phyloP scores from a whole-genome alignment of 2,888 invertebrate species.

The Rhingia campestris region DNA sequence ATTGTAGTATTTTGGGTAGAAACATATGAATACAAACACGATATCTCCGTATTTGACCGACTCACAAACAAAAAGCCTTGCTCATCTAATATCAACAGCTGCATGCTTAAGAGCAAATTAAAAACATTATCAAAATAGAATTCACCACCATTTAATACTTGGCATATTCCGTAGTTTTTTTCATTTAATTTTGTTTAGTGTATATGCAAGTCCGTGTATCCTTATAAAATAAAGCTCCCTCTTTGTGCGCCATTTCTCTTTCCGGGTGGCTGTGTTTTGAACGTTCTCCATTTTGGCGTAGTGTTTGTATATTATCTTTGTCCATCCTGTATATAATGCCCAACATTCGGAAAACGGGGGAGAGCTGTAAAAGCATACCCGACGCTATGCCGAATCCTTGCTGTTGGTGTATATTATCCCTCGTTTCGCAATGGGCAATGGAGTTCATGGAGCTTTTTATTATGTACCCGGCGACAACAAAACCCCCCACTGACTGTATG shows the following conservation, averaged over 20 bases:
- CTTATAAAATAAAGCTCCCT: constrained; percentile 52
- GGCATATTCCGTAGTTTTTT: neutral
- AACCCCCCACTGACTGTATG: constrained; percentile 41
- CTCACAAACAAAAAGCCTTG: neutral
- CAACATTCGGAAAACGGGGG: constrained; percentile 13
- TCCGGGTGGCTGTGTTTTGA: constrained; percentile 26
- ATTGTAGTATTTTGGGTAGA: too few species aligned
- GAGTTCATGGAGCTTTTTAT: constrained; percentile 72
- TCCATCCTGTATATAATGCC: constrained; percentile 60
- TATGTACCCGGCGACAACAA: constrained; percentile 70
- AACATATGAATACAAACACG: too few species aligned
- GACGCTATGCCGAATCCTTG: constrained; percentile 5
- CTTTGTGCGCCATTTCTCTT: constrained; percentile 52
- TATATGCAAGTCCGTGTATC: constrained; percentile 48
- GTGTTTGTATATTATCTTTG: constrained; percentile 52
- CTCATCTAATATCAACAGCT: neutral
- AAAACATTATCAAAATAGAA: constrained; percentile 1
- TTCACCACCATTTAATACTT: neutral
- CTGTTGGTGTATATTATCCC: constrained; percentile 64
- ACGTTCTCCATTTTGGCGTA: constrained; percentile 33
- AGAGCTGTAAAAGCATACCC: neutral
- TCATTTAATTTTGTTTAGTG: constrained; percentile 11
- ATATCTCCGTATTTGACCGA: too few species aligned
- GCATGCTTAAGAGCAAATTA: neutral
- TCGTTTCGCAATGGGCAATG: constrained; percentile 60